Evolutionary conservation across 1,140 invertebrate species (phyloP), one percentile per base, ranked within the genome.

Genomic region (Agrypnia vestita): DNA sequence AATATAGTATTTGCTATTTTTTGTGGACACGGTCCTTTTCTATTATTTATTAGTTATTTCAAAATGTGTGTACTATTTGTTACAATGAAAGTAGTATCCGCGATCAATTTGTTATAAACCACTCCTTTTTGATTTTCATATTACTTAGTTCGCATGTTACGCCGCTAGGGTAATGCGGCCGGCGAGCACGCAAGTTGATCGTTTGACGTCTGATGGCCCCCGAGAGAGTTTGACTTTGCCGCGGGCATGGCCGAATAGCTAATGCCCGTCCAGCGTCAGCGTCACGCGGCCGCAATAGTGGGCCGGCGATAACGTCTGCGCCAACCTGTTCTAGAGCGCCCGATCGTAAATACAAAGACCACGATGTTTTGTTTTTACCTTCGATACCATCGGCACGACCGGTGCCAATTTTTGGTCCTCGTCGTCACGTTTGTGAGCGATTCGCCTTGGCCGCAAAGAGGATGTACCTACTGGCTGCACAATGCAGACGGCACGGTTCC

Each of bases 151-250:
- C 25, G 6, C 6, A 35, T 35, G n/a, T 35, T 35, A 35, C 6
- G 25, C 25, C 25, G 25, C 25, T 35, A 35, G 25, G 25, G 25
- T 35, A 35, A 35, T 35, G 25, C 6, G 25, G 6, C 25, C 25
- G 25, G 25, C 15, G 15, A 13, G 15, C 15, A 7, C 55, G 15
- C 0, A 10, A 17, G 13, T 55, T 55, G 53, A 55, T 17, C 53
- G n/a, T 17, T 17, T 55, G 55, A 0, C 6, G 25, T 15, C 7
- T 35, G 25, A 35, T 35, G 53, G 53, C 13, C 53, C 53, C 53
- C 53, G 53, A 56, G 53, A 15, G 12, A 15, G 53, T 56, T n/a
- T n/a, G 55, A 59, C 55, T 59, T 59, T 59, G 55, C 55, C 55
- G 55, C 17, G 55, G 55, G 55, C 55, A 59, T 59, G 55, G 55